Conservation (phyloP, 2,797 vertebrate species). For the Urosaurus nigricauda region DNA sequence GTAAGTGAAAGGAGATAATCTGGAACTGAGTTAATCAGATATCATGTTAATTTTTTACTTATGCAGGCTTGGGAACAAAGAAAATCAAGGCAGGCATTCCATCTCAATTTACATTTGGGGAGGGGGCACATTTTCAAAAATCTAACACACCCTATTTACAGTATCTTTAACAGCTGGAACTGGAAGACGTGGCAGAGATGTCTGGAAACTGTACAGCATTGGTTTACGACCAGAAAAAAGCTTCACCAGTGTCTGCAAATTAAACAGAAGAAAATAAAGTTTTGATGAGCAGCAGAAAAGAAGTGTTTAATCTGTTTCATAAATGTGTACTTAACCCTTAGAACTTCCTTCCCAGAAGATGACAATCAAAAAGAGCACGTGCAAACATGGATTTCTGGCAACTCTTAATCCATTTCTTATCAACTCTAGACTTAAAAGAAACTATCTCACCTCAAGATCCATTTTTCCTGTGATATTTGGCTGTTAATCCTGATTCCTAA, state of each 20-base stretch:
- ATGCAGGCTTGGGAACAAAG: background rate
- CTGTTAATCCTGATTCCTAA: background rate
- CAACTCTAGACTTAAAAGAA: background rate
- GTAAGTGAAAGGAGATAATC: background rate
- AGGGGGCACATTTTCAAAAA: background rate
- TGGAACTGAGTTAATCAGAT: conserved; percentile 14
- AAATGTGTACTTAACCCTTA: conserved; percentile 7
- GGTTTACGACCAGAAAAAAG: conserved; percentile 95
- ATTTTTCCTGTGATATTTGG: background rate
- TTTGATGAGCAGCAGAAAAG: background rate
- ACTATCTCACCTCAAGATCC: background rate
- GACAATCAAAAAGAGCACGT: background rate
- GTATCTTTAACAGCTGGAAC: conserved; percentile 92
- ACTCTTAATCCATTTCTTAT: background rate
- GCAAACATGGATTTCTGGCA: background rate
- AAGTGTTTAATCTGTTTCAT: background rate
- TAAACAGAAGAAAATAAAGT: conserved; percentile 26
- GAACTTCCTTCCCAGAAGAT: background rate
- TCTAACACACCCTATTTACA: conserved; percentile 79
- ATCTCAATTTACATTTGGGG: background rate
- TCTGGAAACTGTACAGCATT: conserved; percentile 98
- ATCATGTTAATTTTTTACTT: background rate
- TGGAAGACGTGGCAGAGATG: conserved; percentile 90
- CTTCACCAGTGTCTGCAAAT: conserved; percentile 83
- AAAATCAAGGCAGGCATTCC: background rate